Conservation (phyloP, 2,888 invertebrate genomes). For the Bhutanitis thaidina region DNA sequence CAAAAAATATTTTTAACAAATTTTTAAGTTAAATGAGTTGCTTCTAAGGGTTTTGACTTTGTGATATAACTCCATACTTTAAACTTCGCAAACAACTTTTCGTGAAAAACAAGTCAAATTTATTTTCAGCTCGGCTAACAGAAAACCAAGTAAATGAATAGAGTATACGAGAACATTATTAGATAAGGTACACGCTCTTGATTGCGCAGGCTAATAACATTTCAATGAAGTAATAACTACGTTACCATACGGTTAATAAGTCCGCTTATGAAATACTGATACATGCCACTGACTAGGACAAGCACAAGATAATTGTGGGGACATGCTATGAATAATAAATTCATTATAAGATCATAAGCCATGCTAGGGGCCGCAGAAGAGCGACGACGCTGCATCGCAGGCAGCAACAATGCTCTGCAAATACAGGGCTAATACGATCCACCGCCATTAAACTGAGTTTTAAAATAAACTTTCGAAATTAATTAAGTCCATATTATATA, state of each 20-base stretch:
- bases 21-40: too few relatives aligned
- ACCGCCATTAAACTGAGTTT: constrained; percentile 41
- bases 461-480: constrained; percentile 42
- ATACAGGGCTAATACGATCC: constrained; percentile 45
- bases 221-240: constrained; percentile 19
- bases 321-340: constrained; percentile 61
- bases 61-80: too few relatives aligned
- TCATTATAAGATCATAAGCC: constrained; percentile 29
- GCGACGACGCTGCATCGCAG: constrained; percentile 18
- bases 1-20: too few relatives aligned
- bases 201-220: constrained; percentile 21
- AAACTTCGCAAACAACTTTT: too few relatives aligned
- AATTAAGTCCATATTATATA: constrained; percentile 26
- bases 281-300: constrained; percentile 32
- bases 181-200: constrained; percentile 23
- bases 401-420: constrained; percentile 36
- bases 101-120: too few relatives aligned
- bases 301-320: constrained; percentile 46
- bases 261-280: constrained; percentile 42
- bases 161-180: constrained; percentile 26
- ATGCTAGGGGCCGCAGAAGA: constrained; percentile 1
- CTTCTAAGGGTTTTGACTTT: too few relatives aligned
- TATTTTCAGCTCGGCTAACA: constrained; percentile 19
- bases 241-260: constrained; percentile 25
- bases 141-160: constrained; percentile 23